Evolutionary conservation across 64 coral and sea anemone genomes (phyloP).

Genomic region (Actinia equina): DNA sequence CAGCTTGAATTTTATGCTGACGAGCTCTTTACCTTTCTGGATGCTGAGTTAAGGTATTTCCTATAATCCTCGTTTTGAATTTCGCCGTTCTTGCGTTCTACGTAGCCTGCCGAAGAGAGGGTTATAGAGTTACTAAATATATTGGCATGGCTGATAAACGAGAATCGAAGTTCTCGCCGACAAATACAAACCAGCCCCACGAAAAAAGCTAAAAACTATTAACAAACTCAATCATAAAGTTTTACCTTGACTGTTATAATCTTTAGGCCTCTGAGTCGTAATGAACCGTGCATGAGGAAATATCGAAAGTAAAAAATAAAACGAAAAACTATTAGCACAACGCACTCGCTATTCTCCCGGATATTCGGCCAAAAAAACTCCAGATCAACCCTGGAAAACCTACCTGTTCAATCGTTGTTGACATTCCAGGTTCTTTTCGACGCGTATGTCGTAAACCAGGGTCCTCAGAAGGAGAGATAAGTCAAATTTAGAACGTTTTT

Average conservation of each 20-base stretch:
- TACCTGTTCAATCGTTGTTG: conserved; percentile 95
- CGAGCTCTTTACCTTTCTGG: conserved; percentile 72
- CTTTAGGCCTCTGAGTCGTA: conserved; percentile 81
- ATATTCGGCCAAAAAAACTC: conserved; percentile 25
- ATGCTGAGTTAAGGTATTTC: conserved; percentile 71
- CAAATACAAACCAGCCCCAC: neutral
- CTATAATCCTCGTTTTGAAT: conserved; percentile 61
- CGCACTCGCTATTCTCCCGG: conserved; percentile 38
- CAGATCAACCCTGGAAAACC: conserved; percentile 20
- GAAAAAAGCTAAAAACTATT: conserved; percentile 3
- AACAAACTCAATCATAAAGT: neutral
- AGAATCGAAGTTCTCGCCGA: neutral
- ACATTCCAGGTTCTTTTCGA: conserved; percentile 55
- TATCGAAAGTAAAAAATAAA: conserved; percentile 12
- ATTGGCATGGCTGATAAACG: neutral
- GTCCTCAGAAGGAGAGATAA: conserved; percentile 8
- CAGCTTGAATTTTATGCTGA: neutral
- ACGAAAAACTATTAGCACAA: conserved; percentile 71
- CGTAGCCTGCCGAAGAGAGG: conserved; percentile 60
- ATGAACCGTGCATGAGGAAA: conserved; percentile 12
- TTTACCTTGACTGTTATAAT: conserved; percentile 87
- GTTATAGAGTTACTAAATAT: conserved; percentile 22
- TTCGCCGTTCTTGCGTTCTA: conserved; percentile 79
- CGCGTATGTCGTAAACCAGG: neutral
- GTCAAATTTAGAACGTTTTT: conserved; percentile 13